Evolutionary conservation across 2,113 vertebrate species (phyloP).

Genomic region (Nestor notabilis): DNA sequence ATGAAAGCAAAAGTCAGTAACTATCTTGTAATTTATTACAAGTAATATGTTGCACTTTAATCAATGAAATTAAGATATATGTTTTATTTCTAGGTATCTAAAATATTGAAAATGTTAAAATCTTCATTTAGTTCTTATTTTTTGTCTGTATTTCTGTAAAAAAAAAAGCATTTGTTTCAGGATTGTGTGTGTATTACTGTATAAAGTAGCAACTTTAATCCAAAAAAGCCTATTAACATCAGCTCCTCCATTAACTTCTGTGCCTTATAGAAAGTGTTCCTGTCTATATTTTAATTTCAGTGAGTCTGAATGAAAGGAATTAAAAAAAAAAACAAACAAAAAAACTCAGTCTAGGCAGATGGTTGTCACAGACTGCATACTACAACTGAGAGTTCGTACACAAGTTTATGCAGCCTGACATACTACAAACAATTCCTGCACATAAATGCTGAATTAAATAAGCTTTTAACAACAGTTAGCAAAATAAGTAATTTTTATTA

Average conservation of each 20-base stretch:
- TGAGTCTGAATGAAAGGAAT: neutral
- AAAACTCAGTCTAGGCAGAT: slow-evolving; percentile 47
- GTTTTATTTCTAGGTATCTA: neutral
- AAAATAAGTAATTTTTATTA: neutral
- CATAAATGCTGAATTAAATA: neutral
- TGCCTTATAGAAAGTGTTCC: slow-evolving; percentile 13
- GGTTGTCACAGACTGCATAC: slow-evolving; percentile 32
- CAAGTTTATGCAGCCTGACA: neutral
- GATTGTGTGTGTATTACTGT: neutral
- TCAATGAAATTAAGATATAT: neutral
- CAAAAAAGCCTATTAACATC: neutral
- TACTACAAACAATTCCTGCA: neutral
- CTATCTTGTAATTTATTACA: neutral
- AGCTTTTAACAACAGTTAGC: neutral
- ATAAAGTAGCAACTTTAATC: neutral
- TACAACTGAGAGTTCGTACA: slow-evolving; percentile 39
- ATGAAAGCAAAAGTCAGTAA: neutral
- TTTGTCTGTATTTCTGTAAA: neutral
- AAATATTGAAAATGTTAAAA: neutral
- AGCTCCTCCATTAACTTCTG: neutral
- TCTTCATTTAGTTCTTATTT: neutral
- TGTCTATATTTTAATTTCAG: slow-evolving; percentile 65
- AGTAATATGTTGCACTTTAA: neutral
- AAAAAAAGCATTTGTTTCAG: neutral
- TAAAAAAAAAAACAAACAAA: neutral